A percentile compares a stretch with the other conserved stretches of the same genome.
Conservation (phyloP, 92 coral and sea anemone species). For the Epizoanthus ramosus region DNA sequence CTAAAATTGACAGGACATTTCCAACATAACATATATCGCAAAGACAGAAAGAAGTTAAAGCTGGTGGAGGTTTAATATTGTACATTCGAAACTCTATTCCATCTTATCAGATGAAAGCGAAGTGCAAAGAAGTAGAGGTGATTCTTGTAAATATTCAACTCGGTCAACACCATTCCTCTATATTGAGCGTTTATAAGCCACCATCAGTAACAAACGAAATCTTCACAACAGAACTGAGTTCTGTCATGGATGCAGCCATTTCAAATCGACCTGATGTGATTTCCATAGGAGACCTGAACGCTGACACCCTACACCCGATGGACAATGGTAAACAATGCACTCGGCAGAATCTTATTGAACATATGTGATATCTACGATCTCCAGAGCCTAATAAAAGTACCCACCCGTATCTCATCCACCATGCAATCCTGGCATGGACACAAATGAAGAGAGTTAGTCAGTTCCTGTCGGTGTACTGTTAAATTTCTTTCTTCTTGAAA, state of each 20-base stretch:
- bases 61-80: slow-evolving; percentile 35
- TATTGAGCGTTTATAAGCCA: slow-evolving; percentile 37
- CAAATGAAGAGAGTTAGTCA: too few relatives aligned
- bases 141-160: slow-evolving; percentile 41
- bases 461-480: too few relatives aligned
- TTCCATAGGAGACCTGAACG: slow-evolving; percentile 49
- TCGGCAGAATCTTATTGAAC: slow-evolving; percentile 46
- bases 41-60: slow-evolving; percentile 12
- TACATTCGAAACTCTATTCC: slow-evolving; percentile 37
- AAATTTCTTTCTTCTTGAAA: too few relatives aligned
- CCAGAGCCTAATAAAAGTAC: too few relatives aligned
- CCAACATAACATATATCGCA: slow-evolving; percentile 5
- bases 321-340: slow-evolving; percentile 36
- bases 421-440: too few relatives aligned
- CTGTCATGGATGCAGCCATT: slow-evolving; percentile 16
- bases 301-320: slow-evolving; percentile 48
- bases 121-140: slow-evolving; percentile 34
- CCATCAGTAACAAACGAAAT: slow-evolving; percentile 24
- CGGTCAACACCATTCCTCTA: slow-evolving; percentile 44
- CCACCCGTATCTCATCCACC: too few relatives aligned
- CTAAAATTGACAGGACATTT: neutral
- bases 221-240: neutral
- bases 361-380: slow-evolving; percentile 55
- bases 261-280: slow-evolving; percentile 31
- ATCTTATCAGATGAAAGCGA: slow-evolving; percentile 17